Percentiles rank a stretch among this genome's conserved stretches.
phyloP scores from a whole-genome alignment of 2,888 invertebrate species.

The Xestoiulus laeticollis region DNA sequence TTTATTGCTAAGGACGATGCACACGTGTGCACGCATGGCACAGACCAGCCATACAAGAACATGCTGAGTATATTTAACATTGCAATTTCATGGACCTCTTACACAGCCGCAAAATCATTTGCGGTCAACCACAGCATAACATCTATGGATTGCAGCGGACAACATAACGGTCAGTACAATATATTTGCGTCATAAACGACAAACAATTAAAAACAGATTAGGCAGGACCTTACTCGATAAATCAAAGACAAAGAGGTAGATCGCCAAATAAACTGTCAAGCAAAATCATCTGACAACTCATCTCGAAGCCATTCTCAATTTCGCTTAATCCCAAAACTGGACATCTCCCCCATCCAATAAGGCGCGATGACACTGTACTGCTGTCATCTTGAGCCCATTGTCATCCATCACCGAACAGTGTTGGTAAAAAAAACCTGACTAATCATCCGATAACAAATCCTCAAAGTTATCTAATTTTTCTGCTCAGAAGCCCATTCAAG shows the following conservation, averaged over 20 bases:
- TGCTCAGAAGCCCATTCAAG: neutral
- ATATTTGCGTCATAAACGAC: slow-evolving; percentile 1
- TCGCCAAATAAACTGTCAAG: neutral
- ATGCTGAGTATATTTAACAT: neutral
- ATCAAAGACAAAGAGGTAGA: neutral
- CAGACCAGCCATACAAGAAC: neutral
- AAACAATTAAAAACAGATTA: slow-evolving; percentile 45
- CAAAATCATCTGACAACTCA: neutral
- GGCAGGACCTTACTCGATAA: slow-evolving; percentile 18
- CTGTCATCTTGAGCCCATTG: slow-evolving; percentile 41
- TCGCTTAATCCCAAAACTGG: slow-evolving; percentile 6
- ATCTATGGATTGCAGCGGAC: neutral
- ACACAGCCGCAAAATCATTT: slow-evolving; percentile 9
- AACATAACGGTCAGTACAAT: neutral
- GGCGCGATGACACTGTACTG: neutral
- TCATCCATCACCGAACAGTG: slow-evolving; percentile 30
- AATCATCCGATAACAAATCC: slow-evolving; percentile 20
- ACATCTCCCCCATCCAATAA: neutral
- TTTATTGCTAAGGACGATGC: no score
- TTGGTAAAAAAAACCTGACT: slow-evolving; percentile 11
- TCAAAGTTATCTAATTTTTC: slow-evolving; percentile 12
- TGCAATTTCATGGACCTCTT: neutral
- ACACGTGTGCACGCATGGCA: no score
- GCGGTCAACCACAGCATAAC: neutral
- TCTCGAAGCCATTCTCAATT: neutral